These are phyloP conservation scores for Trachelus tabidus DNA, from an alignment of 2,888 invertebrate species.

Conservation along the genomic window DNA sequence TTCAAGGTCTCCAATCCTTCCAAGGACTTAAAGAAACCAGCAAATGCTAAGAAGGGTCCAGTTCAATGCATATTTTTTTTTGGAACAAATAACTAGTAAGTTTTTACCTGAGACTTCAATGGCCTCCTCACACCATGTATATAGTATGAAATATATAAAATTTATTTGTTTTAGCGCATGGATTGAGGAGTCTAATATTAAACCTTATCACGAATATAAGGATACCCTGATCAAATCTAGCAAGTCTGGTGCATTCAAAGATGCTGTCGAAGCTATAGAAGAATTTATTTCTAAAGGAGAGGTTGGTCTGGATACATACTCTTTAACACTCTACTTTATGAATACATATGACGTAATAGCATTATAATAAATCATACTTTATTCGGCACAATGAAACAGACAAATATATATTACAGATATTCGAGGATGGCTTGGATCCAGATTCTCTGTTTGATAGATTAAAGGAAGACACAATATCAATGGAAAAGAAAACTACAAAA, in stretches of 20 bases:
- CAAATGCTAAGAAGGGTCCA: constrained; percentile 77
- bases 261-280: constrained; percentile 84
- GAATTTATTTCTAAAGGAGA: constrained; percentile 79
- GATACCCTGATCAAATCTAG: constrained; percentile 80
- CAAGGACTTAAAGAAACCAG: constrained; percentile 79
- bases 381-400: not conserved
- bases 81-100: constrained; percentile 96
- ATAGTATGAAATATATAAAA: not conserved
- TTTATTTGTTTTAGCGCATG: constrained; percentile 76
- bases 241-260: constrained; percentile 81
- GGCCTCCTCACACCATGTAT: not conserved
- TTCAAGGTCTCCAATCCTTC: constrained; percentile 85
- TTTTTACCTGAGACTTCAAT: constrained; percentile 44
- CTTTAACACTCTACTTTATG: not conserved
- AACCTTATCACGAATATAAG: constrained; percentile 84
- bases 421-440: constrained; percentile 71
- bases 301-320: constrained; percentile 62
- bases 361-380: not conserved
- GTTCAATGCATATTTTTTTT: constrained; percentile 92
- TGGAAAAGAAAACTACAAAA: constrained; percentile 58
- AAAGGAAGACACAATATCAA: constrained; percentile 69
- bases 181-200: constrained; percentile 87
- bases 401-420: constrained; percentile 56
- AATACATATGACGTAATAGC: not conserved
- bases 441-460: constrained; percentile 81